Percentiles rank a stretch among this genome's conserved stretches.
Conservation (phyloP, 1,140 invertebrate species). For the Lepidurus couesii region DNA sequence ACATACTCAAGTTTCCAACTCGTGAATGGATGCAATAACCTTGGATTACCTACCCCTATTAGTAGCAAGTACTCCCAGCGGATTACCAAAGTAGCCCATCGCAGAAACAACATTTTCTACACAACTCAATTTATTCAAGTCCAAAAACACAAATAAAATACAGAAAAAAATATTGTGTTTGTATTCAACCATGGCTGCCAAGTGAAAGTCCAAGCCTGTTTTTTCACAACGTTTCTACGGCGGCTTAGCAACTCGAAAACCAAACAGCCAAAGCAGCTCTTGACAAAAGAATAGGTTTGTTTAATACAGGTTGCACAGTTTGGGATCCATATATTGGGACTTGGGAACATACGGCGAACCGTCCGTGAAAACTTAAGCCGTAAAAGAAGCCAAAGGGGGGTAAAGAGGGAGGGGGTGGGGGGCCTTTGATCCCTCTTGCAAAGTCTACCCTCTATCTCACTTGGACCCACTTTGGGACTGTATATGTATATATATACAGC, state of each 20-base stretch:
- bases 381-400: neutral
- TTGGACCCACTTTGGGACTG: neutral
- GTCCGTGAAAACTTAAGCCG: slow-evolving; percentile 12
- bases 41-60: neutral
- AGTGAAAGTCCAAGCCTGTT: slow-evolving; percentile 21
- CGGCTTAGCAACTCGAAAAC: neutral
- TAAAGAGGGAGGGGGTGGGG: neutral
- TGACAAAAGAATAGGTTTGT: neutral
- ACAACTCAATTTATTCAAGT: neutral
- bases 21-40: slow-evolving; percentile 5
- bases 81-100: neutral
- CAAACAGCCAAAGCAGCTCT: neutral
- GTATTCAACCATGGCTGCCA: neutral
- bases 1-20: neutral
- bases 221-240: neutral
- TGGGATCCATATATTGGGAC: neutral
- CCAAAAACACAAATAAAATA: neutral
- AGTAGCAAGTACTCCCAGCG: neutral
- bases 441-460: neutral
- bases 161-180: neutral
- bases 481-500: neutral
- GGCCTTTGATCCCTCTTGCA: neutral
- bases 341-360: neutral
- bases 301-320: neutral
- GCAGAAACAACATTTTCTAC: no score